Percentiles rank a stretch among this genome's conserved stretches.
Evolutionary conservation across 2,888 invertebrate genomes (phyloP).

Genomic region (Apotomis capreana): DNA sequence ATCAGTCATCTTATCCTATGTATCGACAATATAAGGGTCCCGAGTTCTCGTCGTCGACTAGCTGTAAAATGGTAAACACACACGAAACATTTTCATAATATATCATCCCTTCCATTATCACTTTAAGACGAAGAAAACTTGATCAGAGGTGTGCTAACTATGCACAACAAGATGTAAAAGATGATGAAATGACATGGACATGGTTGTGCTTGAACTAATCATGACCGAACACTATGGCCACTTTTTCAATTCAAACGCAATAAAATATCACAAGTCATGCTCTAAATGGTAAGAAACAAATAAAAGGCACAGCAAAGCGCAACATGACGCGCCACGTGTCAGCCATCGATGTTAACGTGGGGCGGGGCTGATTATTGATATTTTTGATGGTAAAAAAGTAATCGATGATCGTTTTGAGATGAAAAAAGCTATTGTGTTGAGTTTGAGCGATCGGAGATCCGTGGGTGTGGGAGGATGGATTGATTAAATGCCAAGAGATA

Average conservation of each 20-base stretch:
- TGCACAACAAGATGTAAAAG: background rate
- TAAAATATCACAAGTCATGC: slow-evolving; percentile 79
- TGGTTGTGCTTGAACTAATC: background rate
- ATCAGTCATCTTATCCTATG: too few relatives aligned
- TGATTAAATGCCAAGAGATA: background rate
- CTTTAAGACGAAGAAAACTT: too few relatives aligned
- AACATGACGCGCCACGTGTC: slow-evolving; percentile 82
- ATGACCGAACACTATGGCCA: slow-evolving; percentile 47
- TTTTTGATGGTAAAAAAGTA: slow-evolving; percentile 81
- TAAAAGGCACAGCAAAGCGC: slow-evolving; percentile 79
- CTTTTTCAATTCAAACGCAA: slow-evolving; percentile 80
- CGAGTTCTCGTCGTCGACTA: too few relatives aligned
- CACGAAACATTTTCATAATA: too few relatives aligned
- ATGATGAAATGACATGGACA: background rate
- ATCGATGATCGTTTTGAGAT: slow-evolving; percentile 79
- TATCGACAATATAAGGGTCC: too few relatives aligned
- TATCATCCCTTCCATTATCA: too few relatives aligned
- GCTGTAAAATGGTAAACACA: too few relatives aligned
- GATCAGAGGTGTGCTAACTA: too few relatives aligned
- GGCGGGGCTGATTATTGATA: slow-evolving; percentile 83
- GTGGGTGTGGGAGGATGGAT: slow-evolving; percentile 18
- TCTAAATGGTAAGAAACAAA: slow-evolving; percentile 76
- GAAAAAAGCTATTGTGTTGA: slow-evolving; percentile 78
- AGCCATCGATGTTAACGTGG: slow-evolving; percentile 81
- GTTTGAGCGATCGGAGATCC: slow-evolving; percentile 51